Evolutionary conservation across 2,113 vertebrate genomes (phyloP), one percentile per base, ranked within the genome.

Genomic region (Pluvianellus socialis): DNA sequence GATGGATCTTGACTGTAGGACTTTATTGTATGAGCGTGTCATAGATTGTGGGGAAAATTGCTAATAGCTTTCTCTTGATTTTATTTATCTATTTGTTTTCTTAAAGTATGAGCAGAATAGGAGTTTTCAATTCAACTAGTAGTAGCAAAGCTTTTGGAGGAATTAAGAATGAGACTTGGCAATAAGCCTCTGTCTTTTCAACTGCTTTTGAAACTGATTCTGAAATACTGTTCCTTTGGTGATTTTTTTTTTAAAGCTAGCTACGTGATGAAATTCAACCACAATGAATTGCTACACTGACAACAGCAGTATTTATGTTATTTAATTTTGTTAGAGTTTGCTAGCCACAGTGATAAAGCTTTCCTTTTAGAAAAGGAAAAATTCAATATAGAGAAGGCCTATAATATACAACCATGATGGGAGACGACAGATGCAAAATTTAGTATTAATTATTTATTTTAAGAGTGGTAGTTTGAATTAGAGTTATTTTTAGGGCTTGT

Each of bases 21-120:
- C 23, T 40, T 66, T 42, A 12, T 4, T 2, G 7, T 13, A 2
- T 12, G 24, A 18, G 1, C 12, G 4, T 10, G 11, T 3, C 58
- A 33, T 42, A 15, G 3, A 10, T 13, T 20, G 20, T 14, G 35
- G 14, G 33, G 33, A 47, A 26, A 79, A 22, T 7, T 61, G 30
- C 16, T 28, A 5, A 5, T 23, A 24, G 19, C 22, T 92, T 87
- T 85, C 24, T 35, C 16, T 26, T 38, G 1, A 2, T 76, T 26
- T 38, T 23, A 7, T 38, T 28, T 62, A 3, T 55, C 14, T 16
- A 4, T 13, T 28, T 28, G 56, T 38, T 76, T 26, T 4, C 21
- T 45, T 18, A 4, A 26, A 65, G 28, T 11, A 1, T 5, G 9
- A 16, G 40, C 61, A 77, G 38, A 21, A 7, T 2, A 2, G 19